Base-by-base conservation (phyloP, 2,888 invertebrate genomes). In the Lasius fuliginosus region DNA sequence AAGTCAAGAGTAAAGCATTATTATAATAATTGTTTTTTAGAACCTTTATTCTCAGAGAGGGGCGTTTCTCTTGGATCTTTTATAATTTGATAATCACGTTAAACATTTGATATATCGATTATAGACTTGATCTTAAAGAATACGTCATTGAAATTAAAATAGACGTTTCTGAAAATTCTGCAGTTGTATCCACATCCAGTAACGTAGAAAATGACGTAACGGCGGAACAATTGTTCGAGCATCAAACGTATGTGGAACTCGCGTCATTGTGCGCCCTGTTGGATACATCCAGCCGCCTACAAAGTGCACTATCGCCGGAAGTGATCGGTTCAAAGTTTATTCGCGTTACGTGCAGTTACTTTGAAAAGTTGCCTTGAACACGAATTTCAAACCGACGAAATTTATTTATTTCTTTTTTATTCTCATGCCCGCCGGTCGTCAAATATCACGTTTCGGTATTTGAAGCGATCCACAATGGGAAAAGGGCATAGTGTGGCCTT, bases 381-480 rank as follows among this genome's bases (percentile, higher is more conserved):
- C 27, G 36, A 60, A 71, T 81, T 62, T 58, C 42, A 42, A 9
- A 60, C 33, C 15, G 69, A 58, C 58, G n/a, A 58, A 33, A 67
- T 40, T 40, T 18, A 53, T 53, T 53, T 18, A 18, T 49, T n/a
- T 33, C 23, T 62, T 36, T 30, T 53, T 40, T 40, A 6, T 46
- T 60, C 23, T 71, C 3, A 12, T 18, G 8, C 27, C 23, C 46
- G 15, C 23, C 27, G 12, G 9, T 62, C 9, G 30, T 42, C 60
- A 81, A 81, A 62, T 60, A 30, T 79, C 71, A 71, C 18, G 23
- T 81, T 73, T 73, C 60, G 49, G 49, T 73, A 73, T 73, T 62
- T 73, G 30, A 79, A 42, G 5, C 15, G 15, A 30, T 33, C 40
- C 33, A n/a, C 40, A 6, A 6, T 49, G 18, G 8, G 3, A 71